phyloP scores from a whole-genome alignment of 2,113 vertebrate genomes.

The Nyctereutes procyonoides region DNA sequence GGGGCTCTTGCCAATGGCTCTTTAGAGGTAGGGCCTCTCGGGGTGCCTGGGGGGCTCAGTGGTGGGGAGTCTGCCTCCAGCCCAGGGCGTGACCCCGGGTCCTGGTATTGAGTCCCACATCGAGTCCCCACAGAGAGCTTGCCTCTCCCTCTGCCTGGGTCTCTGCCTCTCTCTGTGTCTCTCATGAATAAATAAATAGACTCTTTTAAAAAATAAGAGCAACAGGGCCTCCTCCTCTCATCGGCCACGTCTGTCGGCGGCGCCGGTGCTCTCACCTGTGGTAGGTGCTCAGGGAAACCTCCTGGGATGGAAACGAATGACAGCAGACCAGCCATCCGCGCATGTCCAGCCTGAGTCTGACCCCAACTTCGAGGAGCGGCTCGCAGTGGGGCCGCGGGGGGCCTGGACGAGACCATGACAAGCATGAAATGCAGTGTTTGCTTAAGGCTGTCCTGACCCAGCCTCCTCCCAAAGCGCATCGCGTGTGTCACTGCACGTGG shows the following conservation, averaged over 20 bases:
- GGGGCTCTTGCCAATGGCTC: background rate
- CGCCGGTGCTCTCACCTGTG: no score
- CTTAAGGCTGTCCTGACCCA: background rate
- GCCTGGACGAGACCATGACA: background rate
- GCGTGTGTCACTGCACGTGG: background rate
- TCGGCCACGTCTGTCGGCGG: background rate
- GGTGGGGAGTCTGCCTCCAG: no score
- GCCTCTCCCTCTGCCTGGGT: no score
- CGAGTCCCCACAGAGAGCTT: no score
- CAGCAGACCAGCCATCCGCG: background rate
- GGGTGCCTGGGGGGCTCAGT: no score
- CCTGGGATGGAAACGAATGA: background rate
- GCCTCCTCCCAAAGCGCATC: background rate
- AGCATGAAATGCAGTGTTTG: background rate
- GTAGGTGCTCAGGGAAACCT: background rate
- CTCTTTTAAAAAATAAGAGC: no score
- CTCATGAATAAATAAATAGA: no score
- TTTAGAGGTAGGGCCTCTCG: background rate
- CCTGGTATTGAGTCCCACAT: no score
- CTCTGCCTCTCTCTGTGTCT: no score
- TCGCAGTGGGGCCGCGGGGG: fast-evolving
- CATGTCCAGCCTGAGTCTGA: background rate
- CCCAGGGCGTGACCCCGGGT: no score
- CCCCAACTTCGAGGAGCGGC: background rate
- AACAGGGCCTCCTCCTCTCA: background rate